A percentile compares a stretch with the other conserved stretches of the same genome.
phyloP scores from a whole-genome alignment of 2,113 vertebrate genomes.

The Amazona guildingii region DNA sequence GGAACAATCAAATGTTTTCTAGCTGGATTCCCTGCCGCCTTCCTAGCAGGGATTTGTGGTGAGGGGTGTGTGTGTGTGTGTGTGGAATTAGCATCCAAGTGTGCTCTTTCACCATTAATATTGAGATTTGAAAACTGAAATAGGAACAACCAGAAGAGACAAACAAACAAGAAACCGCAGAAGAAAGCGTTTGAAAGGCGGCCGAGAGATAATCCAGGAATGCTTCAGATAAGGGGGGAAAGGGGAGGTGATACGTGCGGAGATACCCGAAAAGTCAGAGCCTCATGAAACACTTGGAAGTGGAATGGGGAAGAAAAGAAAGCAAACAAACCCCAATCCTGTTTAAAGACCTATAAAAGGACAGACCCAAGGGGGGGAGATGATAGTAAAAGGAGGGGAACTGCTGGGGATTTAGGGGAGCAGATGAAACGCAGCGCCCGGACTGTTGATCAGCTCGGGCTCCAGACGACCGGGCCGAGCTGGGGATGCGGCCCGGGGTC shows the following conservation, averaged over 20 bases:
- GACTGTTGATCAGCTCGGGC: constrained; percentile 56
- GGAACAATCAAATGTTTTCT: constrained; percentile 62
- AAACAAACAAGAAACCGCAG: constrained; percentile 40
- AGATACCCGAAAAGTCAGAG: constrained; percentile 55
- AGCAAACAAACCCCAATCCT: not conserved
- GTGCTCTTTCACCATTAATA: constrained; percentile 40
- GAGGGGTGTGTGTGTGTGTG: not conserved
- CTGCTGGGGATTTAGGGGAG: not conserved
- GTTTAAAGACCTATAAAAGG: constrained; percentile 63
- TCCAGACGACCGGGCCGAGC: constrained; percentile 65
- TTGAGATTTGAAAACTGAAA: constrained; percentile 66
- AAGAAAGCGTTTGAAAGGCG: constrained; percentile 68
- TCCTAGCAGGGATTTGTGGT: not conserved
- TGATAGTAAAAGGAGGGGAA: constrained; percentile 29
- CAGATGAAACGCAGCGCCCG: not conserved
- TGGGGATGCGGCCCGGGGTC: constrained; percentile 83
- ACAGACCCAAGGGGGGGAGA: not conserved
- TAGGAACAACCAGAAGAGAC: constrained; percentile 4
- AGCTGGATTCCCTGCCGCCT: constrained; percentile 38
- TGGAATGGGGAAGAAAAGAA: not conserved
- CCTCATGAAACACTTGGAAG: constrained; percentile 41
- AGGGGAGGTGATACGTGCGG: not conserved
- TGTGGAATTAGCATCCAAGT: not conserved
- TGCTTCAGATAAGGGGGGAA: constrained; percentile 66
- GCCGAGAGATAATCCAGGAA: constrained; percentile 74